Base-by-base conservation (phyloP, 2,797 vertebrate species). In the Oryzias dopingdopingensis region DNA sequence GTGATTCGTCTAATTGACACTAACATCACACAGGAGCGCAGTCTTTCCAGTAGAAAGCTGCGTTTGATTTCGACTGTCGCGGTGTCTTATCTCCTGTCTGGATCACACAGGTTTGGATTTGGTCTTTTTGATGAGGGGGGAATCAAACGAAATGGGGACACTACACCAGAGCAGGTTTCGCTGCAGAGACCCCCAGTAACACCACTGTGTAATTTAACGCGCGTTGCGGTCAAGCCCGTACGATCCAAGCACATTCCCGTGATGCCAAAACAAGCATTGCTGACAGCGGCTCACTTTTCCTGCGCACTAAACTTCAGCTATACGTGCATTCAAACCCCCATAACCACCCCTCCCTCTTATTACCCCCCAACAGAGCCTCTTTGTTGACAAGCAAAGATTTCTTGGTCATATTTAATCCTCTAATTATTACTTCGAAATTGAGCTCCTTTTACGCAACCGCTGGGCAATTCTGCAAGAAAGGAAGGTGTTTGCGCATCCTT, bases 191-290 rank as follows among this genome's bases (percentile, higher is more conserved):
- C 24, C 26, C 84, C 73, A 89, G 82, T 90, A 86, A 83, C 89
- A 81, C 90, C 87, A 76, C 88, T 76, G 89, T 90, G 91, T 91
- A 88, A 89, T 90, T 91, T 88, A 90, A 91, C 85, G 89, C 93
- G 91, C 80, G 88, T 82, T 88, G 90, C 81, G 82, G 89, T 90
- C 88, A 82, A 68, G 90, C 91, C 90, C 83, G 88, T 91, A 89
- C 91, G 91, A 92, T 93, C 91, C 92, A 87, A 88, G 90, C 91
- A 88, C 89, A 88, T 92, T 93, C 89, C 90, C 89, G 80, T 70
- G 85, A 92, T 92, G 93, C 93, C 93, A 93, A 93, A 90, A 90
- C 90, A 92, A 94, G 92, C 93, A 90, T 72, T 76, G 88, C 89
- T 85, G 85, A 88, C 83, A 81, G 88, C 77, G 81, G 88, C 90